A percentile compares a stretch with the other conserved stretches of the same genome.
Conservation (phyloP, 1,140 invertebrate genomes). For the Drosophila asahinai region DNA sequence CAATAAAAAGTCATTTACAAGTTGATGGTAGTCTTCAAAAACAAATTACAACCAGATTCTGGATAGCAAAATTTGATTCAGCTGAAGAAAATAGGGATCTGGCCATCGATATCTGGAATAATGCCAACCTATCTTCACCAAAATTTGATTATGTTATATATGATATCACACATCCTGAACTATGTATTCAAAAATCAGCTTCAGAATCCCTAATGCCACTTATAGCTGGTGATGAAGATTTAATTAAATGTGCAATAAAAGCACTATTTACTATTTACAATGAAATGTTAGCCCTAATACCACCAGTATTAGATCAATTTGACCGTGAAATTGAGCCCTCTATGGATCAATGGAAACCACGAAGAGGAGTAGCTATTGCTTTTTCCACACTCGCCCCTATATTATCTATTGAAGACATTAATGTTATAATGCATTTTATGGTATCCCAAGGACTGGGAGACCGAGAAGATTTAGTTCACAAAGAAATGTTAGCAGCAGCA, state of each 20-base stretch:
- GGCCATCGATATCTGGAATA: slow-evolving; percentile 90
- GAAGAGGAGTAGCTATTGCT: slow-evolving; percentile 94
- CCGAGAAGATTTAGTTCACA: slow-evolving; percentile 92
- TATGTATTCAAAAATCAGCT: slow-evolving; percentile 92
- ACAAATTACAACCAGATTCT: slow-evolving; percentile 89
- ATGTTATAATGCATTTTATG: slow-evolving; percentile 93
- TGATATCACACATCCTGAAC: slow-evolving; percentile 92
- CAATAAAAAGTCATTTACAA: slow-evolving; percentile 89
- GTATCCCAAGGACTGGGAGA: slow-evolving; percentile 95
- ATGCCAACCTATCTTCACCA: slow-evolving; percentile 87
- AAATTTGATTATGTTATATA: slow-evolving; percentile 88
- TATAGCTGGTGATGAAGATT: slow-evolving; percentile 86
- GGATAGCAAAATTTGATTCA: slow-evolving; percentile 92
- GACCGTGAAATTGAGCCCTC: slow-evolving; percentile 94
- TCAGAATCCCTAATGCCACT: slow-evolving; percentile 91
- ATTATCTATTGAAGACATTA: slow-evolving; percentile 88
- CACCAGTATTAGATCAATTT: slow-evolving; percentile 95
- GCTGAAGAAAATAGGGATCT: slow-evolving; percentile 89
- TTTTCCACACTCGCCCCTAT: slow-evolving; percentile 89
- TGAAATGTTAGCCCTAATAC: slow-evolving; percentile 92
- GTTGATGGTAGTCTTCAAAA: slow-evolving; percentile 86
- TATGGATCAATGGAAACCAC: slow-evolving; percentile 93
- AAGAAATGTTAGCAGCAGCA: slow-evolving; percentile 97
- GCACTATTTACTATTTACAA: slow-evolving; percentile 91
- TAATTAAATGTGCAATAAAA: slow-evolving; percentile 87